Conservation (phyloP, 2,113 vertebrate genomes). For the Vidua chalybeata region DNA sequence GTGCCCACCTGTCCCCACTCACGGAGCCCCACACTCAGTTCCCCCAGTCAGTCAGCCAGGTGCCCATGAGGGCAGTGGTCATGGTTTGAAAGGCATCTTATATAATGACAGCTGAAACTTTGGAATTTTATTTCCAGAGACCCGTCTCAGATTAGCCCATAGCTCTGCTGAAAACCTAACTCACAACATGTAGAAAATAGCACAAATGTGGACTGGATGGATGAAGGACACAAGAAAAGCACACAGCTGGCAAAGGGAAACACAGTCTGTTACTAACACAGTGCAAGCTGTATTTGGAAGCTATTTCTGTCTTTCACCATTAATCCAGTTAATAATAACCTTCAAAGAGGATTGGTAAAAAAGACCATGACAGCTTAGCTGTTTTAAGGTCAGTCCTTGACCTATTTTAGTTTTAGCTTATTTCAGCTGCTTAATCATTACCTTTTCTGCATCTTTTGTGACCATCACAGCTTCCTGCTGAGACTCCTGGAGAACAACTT, state of each 20-base stretch:
- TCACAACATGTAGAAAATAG: not conserved
- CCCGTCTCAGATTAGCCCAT: not conserved
- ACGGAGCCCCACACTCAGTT: not conserved
- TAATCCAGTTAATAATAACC: slow-evolving; percentile 53
- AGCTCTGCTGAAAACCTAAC: not conserved
- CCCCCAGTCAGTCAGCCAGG: not conserved
- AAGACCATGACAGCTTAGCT: slow-evolving; percentile 7
- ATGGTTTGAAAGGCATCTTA: not conserved
- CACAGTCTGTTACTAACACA: not conserved
- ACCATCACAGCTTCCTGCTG: not conserved
- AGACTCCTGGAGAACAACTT: not conserved
- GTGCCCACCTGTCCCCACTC: not conserved
- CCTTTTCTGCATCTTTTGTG: not conserved
- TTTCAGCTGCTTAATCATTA: slow-evolving; percentile 10
- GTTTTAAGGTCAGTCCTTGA: slow-evolving; percentile 36
- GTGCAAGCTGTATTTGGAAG: not conserved
- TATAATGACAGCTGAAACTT: not conserved
- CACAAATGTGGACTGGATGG: not conserved
- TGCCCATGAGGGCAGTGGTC: not conserved
- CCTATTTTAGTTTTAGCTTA: slow-evolving; percentile 6
- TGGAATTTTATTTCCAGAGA: not conserved
- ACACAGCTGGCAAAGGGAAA: not conserved
- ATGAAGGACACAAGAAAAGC: not conserved
- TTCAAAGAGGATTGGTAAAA: slow-evolving; percentile 54
- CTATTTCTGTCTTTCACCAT: not conserved